Evolutionary conservation across 2,888 invertebrate species (phyloP), one percentile per base, ranked within the genome.

Genomic region (Nysson spinosus): DNA sequence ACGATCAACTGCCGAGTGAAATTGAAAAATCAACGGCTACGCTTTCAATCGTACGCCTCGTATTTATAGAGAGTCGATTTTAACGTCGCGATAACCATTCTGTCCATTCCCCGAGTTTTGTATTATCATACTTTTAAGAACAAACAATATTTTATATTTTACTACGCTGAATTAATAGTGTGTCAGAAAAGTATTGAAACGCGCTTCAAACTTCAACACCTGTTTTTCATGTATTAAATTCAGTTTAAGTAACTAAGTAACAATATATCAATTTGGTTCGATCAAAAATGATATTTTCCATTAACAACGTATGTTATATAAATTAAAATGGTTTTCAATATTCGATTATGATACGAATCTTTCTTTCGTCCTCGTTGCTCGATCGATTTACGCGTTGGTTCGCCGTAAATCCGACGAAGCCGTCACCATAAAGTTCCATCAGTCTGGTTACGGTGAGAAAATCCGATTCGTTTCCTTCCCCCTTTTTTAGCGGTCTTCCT

Each of bases 11-110:
- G 32, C 60, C 42, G 57, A 50, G 63, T 63, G 63, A 40, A 61
- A 75, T 75, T 55, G 75, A 75, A 74, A 75, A 75, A 56, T 74
- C 63, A 51, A 62, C 56, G 58, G 56, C 16, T 11, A 46, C 6
- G 51, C 28, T 26, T 40, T 28, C 64, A 46, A 47, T 39, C 47
- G 39, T 11, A 32, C 28, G 24, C 20, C 16, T 35, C 12, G 35
- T 14, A 69, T 66, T 66, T 47, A 55, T 43, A 39, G 60, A n/a
- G n/a, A 63, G 54, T 66, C 62, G 69, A 73, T 60, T 52, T 44
- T 44, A 46, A 46, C 28, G 43, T 24, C 37, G 26, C 47, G 60
- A 64, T 64, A 40, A 37, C 30, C 28, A 28, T 24, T 40, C 51
- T 44, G 16, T 11, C 4, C 20, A 28, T 43, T 64, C 46, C 55